A percentile compares a stretch with the other conserved stretches of the same genome.
phyloP scores from a whole-genome alignment of 2,113 vertebrate species.

The Hippocampus abdominalis region DNA sequence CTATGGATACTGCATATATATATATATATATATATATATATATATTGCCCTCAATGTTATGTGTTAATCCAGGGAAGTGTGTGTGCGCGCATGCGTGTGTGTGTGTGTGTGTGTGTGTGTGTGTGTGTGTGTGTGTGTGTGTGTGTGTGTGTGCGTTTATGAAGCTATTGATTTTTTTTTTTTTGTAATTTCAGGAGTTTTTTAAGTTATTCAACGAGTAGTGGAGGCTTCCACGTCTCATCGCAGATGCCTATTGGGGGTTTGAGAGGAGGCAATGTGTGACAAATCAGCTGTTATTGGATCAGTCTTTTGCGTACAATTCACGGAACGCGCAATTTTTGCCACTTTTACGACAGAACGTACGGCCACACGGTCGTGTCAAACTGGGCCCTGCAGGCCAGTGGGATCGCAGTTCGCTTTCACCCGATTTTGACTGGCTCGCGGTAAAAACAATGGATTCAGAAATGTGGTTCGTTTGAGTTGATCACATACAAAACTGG shows the following conservation, averaged over 20 bases:
- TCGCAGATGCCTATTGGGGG: constrained; percentile 18
- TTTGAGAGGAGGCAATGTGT: constrained; percentile 18
- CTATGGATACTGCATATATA: not conserved
- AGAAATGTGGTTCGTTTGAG: not conserved
- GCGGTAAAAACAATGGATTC: not conserved
- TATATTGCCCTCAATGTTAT: no score
- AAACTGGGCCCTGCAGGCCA: not conserved
- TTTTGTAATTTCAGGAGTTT: no score
- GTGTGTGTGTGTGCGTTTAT: no score
- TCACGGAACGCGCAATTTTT: not conserved
- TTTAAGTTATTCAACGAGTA: not conserved
- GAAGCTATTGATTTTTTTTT: no score
- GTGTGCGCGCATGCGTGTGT: no score
- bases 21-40: no score
- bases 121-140: no score
- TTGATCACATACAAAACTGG: not conserved
- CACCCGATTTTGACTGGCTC: not conserved
- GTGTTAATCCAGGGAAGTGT: no score
- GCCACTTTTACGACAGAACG: not conserved
- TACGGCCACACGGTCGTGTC: not conserved
- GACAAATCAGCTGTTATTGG: constrained; percentile 8
- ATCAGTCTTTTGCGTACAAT: constrained; percentile 4
- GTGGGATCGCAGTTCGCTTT: not conserved
- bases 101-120: no score
- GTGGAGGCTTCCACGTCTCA: not conserved